Evolutionary conservation across 2,113 vertebrate genomes (phyloP).

Genomic region (Melospiza melodia): DNA sequence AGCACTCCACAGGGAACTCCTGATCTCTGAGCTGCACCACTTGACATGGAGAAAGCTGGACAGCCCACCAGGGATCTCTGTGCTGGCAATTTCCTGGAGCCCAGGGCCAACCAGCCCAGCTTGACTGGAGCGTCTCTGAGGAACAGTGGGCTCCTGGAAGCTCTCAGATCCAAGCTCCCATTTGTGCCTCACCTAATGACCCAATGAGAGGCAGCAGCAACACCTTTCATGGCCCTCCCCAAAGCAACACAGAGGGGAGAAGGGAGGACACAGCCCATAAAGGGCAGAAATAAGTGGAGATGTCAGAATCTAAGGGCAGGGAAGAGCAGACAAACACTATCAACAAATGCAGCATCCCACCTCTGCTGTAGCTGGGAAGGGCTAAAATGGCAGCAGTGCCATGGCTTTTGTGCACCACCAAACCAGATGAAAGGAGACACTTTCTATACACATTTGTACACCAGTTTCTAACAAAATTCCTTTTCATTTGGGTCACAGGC

Average conservation of each 20-base stretch:
- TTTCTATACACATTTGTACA: not conserved
- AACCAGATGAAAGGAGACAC: not conserved
- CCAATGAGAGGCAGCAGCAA: not conserved
- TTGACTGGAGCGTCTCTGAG: rapidly evolving
- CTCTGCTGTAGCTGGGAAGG: not conserved
- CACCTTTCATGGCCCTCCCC: not conserved
- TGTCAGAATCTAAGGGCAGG: not conserved
- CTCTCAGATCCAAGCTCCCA: not conserved
- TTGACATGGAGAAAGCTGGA: not conserved
- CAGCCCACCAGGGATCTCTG: not conserved
- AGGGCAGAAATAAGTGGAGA: not conserved
- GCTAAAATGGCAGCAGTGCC: not conserved
- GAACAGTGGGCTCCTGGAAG: not conserved
- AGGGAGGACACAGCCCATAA: not conserved
- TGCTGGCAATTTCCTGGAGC: not conserved
- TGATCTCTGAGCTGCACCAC: not conserved
- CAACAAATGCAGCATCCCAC: not conserved
- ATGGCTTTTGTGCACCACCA: not conserved
- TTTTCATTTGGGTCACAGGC: not conserved
- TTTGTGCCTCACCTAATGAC: not conserved
- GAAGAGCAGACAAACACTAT: not conserved
- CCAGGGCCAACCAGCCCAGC: not conserved
- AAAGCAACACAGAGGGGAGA: not conserved
- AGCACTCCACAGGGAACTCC: not conserved
- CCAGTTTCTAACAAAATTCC: not conserved